Evolutionary conservation across 1,140 invertebrate genomes (phyloP).

Genomic region (Sogatella furcifera): DNA sequence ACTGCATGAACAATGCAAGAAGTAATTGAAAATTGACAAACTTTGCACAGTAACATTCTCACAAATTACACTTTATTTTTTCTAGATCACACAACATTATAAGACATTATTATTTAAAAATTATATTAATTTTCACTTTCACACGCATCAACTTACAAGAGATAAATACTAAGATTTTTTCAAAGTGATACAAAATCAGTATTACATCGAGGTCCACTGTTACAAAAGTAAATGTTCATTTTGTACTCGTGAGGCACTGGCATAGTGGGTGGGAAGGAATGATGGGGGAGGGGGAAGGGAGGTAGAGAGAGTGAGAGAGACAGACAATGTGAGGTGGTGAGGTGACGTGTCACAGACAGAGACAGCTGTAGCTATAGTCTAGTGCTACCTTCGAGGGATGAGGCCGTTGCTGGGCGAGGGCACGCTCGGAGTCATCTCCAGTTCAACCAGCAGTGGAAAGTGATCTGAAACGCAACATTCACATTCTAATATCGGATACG

Average conservation of each 20-base stretch:
- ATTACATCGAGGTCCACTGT: too few relatives aligned
- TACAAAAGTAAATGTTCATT: slow-evolving; percentile 5
- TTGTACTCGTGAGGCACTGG: slow-evolving; percentile 17
- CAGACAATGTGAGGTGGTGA: not conserved
- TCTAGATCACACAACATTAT: too few relatives aligned
- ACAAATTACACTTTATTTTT: too few relatives aligned
- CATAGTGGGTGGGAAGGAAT: not conserved
- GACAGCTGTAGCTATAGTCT: not conserved
- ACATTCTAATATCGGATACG: not conserved
- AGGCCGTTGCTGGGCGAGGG: slow-evolving; percentile 32
- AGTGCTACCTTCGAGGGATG: slow-evolving; percentile 34
- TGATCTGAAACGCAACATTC: slow-evolving; percentile 56
- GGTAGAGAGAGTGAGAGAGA: too few relatives aligned
- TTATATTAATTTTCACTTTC: too few relatives aligned
- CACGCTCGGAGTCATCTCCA: slow-evolving; percentile 67
- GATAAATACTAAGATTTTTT: too few relatives aligned
- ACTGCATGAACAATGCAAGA: too few relatives aligned
- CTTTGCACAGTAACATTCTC: too few relatives aligned
- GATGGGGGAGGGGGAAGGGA: not conserved
- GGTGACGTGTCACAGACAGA: slow-evolving; percentile 3
- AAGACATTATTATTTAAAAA: too few relatives aligned
- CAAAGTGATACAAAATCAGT: too few relatives aligned
- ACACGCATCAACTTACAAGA: too few relatives aligned
- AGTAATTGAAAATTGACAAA: too few relatives aligned
- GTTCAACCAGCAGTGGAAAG: slow-evolving; percentile 88